These are phyloP conservation scores for Heptranchias perlo DNA, from an alignment of 2,113 vertebrate genomes.

Conservation along the genomic window DNA sequence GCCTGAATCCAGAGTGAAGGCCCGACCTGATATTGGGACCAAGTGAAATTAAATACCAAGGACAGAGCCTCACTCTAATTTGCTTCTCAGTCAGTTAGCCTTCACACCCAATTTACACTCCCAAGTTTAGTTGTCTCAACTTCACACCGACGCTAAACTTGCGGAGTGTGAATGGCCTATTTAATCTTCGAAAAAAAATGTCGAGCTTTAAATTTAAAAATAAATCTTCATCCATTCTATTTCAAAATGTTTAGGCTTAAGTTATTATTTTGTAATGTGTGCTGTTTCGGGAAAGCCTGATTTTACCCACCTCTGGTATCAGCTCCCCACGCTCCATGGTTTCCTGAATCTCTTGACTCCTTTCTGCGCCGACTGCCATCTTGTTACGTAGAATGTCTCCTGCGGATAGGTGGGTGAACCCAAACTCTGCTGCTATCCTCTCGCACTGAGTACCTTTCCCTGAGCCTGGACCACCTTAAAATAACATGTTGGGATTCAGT, in stretches of 20 bases:
- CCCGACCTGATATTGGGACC: not conserved
- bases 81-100: not conserved
- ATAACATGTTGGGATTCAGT: not conserved
- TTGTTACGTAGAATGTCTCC: slow-evolving; percentile 69
- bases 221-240: not conserved
- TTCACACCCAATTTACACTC: not conserved
- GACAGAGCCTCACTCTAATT: not conserved
- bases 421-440: slow-evolving; percentile 72
- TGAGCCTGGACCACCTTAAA: slow-evolving; percentile 82
- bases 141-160: not conserved
- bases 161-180: not conserved
- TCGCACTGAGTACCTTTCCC: slow-evolving; percentile 80
- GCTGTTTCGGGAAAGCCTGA: too few relatives aligned
- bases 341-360: slow-evolving; percentile 72
- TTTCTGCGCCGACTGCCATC: slow-evolving; percentile 64
- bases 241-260: not conserved
- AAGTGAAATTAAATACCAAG: not conserved
- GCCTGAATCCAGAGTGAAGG: not conserved
- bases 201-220: not conserved
- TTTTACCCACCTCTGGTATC: slow-evolving; percentile 67
- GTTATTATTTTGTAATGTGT: not conserved
- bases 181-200: not conserved
- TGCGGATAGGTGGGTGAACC: slow-evolving; percentile 64
- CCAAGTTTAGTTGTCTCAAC: not conserved
- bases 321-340: slow-evolving; percentile 67